A percentile compares a stretch with the other conserved stretches of the same genome.
Conservation (phyloP, 2,797 vertebrate species). For the Borostomias antarcticus region DNA sequence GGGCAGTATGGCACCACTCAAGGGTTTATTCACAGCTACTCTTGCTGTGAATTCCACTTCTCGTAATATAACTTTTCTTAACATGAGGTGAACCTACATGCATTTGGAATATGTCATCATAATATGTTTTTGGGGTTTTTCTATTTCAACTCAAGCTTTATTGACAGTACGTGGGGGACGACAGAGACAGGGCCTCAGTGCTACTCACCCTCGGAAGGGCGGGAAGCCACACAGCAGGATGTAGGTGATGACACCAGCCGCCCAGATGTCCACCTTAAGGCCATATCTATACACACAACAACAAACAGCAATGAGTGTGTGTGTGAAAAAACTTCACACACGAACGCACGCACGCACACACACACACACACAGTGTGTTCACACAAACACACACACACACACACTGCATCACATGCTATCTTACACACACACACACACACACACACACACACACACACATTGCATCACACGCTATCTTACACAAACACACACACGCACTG, state of each 20-base stretch:
- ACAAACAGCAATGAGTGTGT: neutral
- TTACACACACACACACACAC: neutral
- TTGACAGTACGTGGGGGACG: neutral
- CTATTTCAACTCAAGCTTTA: neutral
- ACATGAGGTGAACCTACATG: no score
- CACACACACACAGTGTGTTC: neutral
- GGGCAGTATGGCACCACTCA: conserved; percentile 11
- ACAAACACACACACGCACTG: neutral
- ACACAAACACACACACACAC: neutral
- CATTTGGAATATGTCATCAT: no score
- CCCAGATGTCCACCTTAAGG: conserved; percentile 99
- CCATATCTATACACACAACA: conserved; percentile 81
- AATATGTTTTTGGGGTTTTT: neutral
- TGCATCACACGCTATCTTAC: neutral
- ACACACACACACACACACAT: no score
- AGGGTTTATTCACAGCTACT: no score
- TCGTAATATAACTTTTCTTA: no score
- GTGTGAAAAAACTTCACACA: neutral
- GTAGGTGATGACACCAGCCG: conserved; percentile 97
- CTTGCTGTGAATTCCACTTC: neutral
- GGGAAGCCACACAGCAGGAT: conserved; percentile 97
- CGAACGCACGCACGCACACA: neutral
- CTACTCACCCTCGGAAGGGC: conserved; percentile 90
- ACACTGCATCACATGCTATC: no score
- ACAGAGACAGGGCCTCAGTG: neutral